A percentile compares a stretch with the other conserved stretches of the same genome.
phyloP scores from a whole-genome alignment of 2,797 vertebrate genomes.

The Sebastes minor region DNA sequence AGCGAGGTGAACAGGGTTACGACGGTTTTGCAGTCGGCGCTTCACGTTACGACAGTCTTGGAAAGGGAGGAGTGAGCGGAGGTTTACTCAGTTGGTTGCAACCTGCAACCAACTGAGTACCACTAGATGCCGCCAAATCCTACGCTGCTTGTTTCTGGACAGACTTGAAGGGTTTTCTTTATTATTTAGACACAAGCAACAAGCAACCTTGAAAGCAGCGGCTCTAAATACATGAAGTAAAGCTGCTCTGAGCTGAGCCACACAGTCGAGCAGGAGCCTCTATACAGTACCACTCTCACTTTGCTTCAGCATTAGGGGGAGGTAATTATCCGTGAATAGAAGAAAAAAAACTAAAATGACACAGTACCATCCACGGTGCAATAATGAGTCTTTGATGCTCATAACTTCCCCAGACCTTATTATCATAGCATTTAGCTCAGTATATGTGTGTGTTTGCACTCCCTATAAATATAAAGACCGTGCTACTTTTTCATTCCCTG shows the following conservation, averaged over 20 bases:
- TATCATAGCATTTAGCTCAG: neutral
- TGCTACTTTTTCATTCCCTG: neutral
- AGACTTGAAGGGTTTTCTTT: neutral
- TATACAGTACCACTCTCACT: neutral
- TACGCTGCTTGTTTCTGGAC: neutral
- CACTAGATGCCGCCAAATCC: no score
- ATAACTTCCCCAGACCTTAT: neutral
- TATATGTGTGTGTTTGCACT: neutral
- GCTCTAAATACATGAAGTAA: neutral
- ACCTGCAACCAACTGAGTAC: no score
- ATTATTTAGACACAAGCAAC: neutral
- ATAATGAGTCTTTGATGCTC: conserved; percentile 5
- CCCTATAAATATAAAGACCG: neutral
- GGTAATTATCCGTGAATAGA: neutral
- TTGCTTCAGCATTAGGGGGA: neutral
- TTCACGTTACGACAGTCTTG: no score
- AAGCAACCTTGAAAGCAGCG: neutral
- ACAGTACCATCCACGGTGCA: neutral
- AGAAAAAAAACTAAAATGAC: neutral
- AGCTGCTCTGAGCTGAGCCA: neutral
- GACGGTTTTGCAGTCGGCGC: no score
- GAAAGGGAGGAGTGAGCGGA: no score
- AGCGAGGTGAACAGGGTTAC: no score
- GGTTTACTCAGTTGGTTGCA: no score
- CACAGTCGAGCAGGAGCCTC: neutral